Evolutionary conservation across 2,888 invertebrate species (phyloP).

Genomic region (Ommatoiulus sabulosus): DNA sequence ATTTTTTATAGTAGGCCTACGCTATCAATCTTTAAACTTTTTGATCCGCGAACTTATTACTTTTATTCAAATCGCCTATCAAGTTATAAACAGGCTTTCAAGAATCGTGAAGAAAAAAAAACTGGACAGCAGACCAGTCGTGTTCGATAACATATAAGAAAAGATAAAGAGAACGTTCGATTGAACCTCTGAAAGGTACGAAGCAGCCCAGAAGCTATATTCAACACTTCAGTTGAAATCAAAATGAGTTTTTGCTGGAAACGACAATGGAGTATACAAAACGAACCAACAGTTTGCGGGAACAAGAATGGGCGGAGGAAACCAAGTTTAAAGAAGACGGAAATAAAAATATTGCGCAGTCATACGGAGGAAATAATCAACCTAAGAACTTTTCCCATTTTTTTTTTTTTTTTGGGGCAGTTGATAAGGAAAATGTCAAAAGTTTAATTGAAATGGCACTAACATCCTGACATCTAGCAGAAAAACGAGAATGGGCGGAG

Average conservation of each 20-base stretch:
- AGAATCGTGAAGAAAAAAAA: slow-evolving; percentile 5
- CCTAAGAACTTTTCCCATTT: not conserved
- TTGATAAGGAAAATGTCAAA: not conserved
- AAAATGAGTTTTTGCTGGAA: not conserved
- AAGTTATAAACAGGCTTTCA: not conserved
- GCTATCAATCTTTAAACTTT: not conserved
- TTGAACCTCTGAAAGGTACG: not conserved
- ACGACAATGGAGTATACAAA: slow-evolving; percentile 15
- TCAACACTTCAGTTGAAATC: not conserved
- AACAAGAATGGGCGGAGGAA: not conserved
- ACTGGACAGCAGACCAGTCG: not conserved
- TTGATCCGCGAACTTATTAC: not conserved
- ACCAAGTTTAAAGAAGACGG: not conserved
- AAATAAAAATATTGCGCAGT: slow-evolving; percentile 28
- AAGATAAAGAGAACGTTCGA: not conserved
- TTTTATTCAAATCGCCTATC: not conserved
- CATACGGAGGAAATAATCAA: slow-evolving; percentile 6
- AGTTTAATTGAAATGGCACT: not conserved
- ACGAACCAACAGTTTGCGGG: not conserved
- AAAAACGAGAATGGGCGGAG: not conserved
- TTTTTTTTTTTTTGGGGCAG: not conserved
- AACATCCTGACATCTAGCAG: not conserved
- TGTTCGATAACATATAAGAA: not conserved
- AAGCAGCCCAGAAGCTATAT: not conserved
- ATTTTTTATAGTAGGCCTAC: no score